Conservation (phyloP, 2,888 invertebrate species). For the Hartigia nigra region DNA sequence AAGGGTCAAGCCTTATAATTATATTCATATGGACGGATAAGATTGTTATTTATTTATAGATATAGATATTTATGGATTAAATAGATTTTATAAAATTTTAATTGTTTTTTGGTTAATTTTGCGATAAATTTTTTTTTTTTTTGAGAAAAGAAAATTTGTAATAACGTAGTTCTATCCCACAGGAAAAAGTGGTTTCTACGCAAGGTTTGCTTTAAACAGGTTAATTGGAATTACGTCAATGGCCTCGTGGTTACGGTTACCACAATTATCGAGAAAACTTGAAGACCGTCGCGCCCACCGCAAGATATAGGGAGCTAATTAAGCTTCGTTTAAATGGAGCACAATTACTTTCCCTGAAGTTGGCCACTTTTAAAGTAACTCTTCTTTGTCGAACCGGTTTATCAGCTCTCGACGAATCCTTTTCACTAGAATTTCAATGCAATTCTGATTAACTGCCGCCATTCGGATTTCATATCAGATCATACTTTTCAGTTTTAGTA, state of each 20-base stretch:
- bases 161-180: too few relatives aligned
- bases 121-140: not conserved
- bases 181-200: not conserved
- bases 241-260: not conserved
- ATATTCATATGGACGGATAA: not conserved
- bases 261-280: not conserved
- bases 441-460: not conserved
- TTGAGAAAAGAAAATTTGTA: not conserved
- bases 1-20: not conserved
- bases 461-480: not conserved
- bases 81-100: not conserved
- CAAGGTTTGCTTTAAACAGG: not conserved
- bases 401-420: slow-evolving; percentile 15
- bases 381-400: slow-evolving; percentile 17
- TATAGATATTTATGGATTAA: not conserved
- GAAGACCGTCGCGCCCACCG: not conserved
- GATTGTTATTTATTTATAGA: not conserved
- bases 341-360: slow-evolving; percentile 48
- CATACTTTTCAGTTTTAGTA: not conserved
- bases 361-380: slow-evolving; percentile 41
- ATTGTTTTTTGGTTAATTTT: not conserved
- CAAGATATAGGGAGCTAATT: slow-evolving; percentile 34
- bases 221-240: not conserved
- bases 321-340: slow-evolving; percentile 46
- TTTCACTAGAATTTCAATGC: not conserved